These are phyloP conservation scores for Trachelipus rathkii DNA, from an alignment of 1,140 invertebrate species.

Conservation along the genomic window DNA sequence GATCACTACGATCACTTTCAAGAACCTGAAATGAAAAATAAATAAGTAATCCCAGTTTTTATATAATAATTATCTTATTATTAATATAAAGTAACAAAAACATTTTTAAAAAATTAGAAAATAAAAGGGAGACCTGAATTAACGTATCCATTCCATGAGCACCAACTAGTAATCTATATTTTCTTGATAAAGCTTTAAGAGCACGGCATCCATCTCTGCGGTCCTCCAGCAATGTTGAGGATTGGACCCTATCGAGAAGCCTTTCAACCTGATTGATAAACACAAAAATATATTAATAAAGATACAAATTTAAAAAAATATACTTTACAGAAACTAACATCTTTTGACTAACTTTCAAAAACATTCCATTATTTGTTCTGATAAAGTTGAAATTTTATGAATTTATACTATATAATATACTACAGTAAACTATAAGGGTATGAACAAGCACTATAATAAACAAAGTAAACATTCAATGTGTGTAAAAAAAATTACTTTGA, in stretches of 20 bases:
- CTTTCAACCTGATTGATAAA: constrained; percentile 70
- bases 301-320: not conserved
- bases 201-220: constrained; percentile 92
- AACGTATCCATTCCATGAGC: constrained; percentile 89
- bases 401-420: not conserved
- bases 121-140: constrained; percentile 50
- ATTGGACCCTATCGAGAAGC: constrained; percentile 82
- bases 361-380: not conserved
- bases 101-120: no score
- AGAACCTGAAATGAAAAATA: constrained; percentile 59
- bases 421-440: not conserved
- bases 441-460: not conserved
- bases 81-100: no score
- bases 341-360: not conserved
- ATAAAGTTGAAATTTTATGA: not conserved
- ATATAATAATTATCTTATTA: not conserved
- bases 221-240: constrained; percentile 89
- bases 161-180: constrained; percentile 90
- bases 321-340: not conserved
- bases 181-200: constrained; percentile 86
- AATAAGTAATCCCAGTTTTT: not conserved
- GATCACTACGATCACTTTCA: constrained; percentile 76
- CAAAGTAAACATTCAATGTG: no score
- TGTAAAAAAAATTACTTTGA: no score
- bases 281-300: not conserved